Evolutionary conservation across 2,888 invertebrate species (phyloP).

Genomic region (Lochmaea crataegi): DNA sequence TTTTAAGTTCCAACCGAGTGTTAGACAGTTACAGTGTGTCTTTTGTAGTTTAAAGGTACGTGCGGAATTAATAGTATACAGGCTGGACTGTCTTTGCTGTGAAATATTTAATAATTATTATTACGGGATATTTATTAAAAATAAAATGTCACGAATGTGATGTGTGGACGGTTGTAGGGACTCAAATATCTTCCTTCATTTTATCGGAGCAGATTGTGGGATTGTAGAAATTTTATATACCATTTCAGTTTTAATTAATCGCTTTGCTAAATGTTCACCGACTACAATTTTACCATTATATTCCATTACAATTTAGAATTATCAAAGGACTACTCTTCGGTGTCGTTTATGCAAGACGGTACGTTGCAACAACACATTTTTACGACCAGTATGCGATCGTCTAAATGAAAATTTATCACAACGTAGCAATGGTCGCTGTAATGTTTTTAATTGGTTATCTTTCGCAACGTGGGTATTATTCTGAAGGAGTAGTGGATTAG

Average conservation of each 20-base stretch:
- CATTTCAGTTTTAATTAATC: neutral
- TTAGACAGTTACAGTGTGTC: too few relatives aligned
- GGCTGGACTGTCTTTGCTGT: too few relatives aligned
- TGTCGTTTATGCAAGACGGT: neutral
- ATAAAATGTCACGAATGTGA: too few relatives aligned
- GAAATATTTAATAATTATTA: too few relatives aligned
- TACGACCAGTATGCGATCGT: neutral
- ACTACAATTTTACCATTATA: neutral
- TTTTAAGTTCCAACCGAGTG: too few relatives aligned
- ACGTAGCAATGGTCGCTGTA: neutral
- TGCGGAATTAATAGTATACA: too few relatives aligned
- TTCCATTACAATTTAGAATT: neutral
- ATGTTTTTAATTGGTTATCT: neutral
- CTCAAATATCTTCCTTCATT: too few relatives aligned
- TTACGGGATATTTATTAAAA: too few relatives aligned
- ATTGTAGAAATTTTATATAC: neutral
- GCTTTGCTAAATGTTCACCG: neutral
- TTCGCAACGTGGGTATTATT: neutral
- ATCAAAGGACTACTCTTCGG: neutral
- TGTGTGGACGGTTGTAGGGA: too few relatives aligned
- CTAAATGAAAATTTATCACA: neutral
- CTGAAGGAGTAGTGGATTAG: neutral
- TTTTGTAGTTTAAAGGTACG: too few relatives aligned
- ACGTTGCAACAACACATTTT: neutral
- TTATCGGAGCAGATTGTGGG: too few relatives aligned